Evolutionary conservation across 2,888 invertebrate genomes (phyloP).

Genomic region (Hyles lineata): DNA sequence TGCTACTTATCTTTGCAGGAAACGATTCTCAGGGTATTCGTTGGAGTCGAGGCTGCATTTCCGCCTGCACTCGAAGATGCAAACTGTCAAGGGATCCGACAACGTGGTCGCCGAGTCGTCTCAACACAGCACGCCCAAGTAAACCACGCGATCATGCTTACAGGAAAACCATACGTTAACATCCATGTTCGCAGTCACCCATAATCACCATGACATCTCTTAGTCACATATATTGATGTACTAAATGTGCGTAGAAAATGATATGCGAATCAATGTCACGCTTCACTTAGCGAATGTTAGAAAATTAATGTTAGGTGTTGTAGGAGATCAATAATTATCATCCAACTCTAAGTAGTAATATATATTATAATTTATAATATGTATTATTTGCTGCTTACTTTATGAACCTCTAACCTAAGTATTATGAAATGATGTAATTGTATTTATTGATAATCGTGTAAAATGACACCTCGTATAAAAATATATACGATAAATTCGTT

Average conservation of each 20-base stretch:
- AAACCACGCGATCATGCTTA: background rate
- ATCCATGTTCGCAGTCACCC: background rate
- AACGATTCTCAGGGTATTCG: slow-evolving; percentile 94
- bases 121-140: background rate
- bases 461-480: too few relatives aligned
- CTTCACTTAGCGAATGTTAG: background rate
- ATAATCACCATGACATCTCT: background rate
- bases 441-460: too few relatives aligned
- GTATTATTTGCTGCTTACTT: background rate
- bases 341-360: background rate
- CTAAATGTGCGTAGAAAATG: too few relatives aligned
- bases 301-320: background rate
- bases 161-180: background rate
- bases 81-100: slow-evolving; percentile 51
- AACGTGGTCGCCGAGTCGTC: slow-evolving; percentile 26
- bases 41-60: slow-evolving; percentile 96
- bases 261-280: background rate
- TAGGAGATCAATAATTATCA: background rate
- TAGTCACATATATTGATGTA: too few relatives aligned
- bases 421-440: too few relatives aligned
- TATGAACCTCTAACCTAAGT: too few relatives aligned
- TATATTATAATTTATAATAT: background rate
- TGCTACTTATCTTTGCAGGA: slow-evolving; percentile 84
- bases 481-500: background rate
- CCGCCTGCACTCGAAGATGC: slow-evolving; percentile 91